A percentile compares a stretch with the other conserved stretches of the same genome.
Evolutionary conservation across 2,888 invertebrate genomes (phyloP).

Genomic region (Euplexia lucipara): DNA sequence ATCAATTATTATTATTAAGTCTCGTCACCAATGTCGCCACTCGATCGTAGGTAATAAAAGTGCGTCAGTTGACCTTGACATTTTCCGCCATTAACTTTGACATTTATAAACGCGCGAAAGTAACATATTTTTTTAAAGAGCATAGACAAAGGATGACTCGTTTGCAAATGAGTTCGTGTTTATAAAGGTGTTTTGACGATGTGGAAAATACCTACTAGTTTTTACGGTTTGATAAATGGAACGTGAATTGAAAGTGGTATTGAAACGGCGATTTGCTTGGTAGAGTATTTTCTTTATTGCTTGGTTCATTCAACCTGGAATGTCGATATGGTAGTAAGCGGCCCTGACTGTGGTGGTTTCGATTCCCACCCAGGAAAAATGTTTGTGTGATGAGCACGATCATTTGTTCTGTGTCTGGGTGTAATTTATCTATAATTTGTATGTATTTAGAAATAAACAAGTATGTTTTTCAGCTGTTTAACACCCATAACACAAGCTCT

Average conservation of each 20-base stretch:
- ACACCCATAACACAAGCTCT: no score
- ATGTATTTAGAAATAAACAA: no score
- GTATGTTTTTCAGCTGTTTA: no score
- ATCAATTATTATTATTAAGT: slow-evolving; percentile 16
- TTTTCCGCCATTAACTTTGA: slow-evolving; percentile 59
- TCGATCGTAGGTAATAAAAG: slow-evolving; percentile 36
- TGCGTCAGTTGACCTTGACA: slow-evolving; percentile 62
- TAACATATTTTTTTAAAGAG: slow-evolving; percentile 41
- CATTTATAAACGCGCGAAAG: slow-evolving; percentile 66
- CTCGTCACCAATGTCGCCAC: neutral
- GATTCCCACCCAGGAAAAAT: no score
- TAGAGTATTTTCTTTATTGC: slow-evolving; percentile 14
- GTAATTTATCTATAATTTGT: no score
- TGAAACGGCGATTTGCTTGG: slow-evolving; percentile 4
- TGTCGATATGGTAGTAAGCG: no score
- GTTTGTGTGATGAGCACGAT: no score
- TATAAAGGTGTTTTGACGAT: slow-evolving; percentile 20
- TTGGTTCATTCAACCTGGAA: neutral
- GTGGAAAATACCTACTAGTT: slow-evolving; percentile 2
- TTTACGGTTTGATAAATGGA: slow-evolving; percentile 3
- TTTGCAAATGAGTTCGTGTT: slow-evolving; percentile 42
- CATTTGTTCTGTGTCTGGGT: no score
- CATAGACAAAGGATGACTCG: slow-evolving; percentile 57
- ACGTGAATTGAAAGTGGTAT: slow-evolving; percentile 11
- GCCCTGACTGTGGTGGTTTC: no score